Base-by-base conservation (phyloP, 2,113 vertebrate genomes). In the Telmatochromis sp. region DNA sequence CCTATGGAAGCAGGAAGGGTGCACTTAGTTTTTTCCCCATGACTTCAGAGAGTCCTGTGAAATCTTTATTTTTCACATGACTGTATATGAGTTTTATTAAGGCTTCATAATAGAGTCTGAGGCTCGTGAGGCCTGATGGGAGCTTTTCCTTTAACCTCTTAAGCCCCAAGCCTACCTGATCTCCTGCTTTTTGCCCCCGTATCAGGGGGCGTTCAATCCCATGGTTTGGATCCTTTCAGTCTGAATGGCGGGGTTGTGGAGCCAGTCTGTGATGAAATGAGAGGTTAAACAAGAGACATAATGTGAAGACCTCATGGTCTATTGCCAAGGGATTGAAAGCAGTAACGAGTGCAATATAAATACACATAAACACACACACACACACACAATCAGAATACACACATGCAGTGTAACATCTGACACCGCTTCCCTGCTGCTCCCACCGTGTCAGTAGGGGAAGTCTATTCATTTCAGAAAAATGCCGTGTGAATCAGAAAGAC, bases 381-480 rank as follows among this genome's bases (percentile, higher is more conserved):
- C 26, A 78, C 0, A 82, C 53, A 91, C 75, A 63, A 54, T 35
- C 58, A 15, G 28, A 35, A 26, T 51, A 53, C 9, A 86, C 83
- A 79, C 89, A 90, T 33, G 26, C 10, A 9, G 58, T 63, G 68
- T 78, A 92, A 93, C 90, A 94, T 94, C 82, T 90, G 88, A 95
- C 93, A 93, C 92, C 86, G 51, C 88, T 85, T 89, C 92, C 90
- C 93, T 37, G 86, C 91, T 92, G 89, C 86, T 91, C 89, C 81
- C 93, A 84, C 84, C 33, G n/a, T 93, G 94, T 94, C 90, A 92
- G 58, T 51, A 89, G 89, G 89, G 91, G 79, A 94, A 91, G 90
- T 89, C 86, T 84, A 93, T 93, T 95, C 87, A 90, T 93, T 92
- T 93, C 60, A 87, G 86, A 84, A 87, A 92, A 92, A 93, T 79